A percentile compares a stretch with the other conserved stretches of the same genome.
These are phyloP conservation scores for Ochotona curzoniae DNA, from an alignment of 2,113 vertebrate genomes.

Conservation along the genomic window DNA sequence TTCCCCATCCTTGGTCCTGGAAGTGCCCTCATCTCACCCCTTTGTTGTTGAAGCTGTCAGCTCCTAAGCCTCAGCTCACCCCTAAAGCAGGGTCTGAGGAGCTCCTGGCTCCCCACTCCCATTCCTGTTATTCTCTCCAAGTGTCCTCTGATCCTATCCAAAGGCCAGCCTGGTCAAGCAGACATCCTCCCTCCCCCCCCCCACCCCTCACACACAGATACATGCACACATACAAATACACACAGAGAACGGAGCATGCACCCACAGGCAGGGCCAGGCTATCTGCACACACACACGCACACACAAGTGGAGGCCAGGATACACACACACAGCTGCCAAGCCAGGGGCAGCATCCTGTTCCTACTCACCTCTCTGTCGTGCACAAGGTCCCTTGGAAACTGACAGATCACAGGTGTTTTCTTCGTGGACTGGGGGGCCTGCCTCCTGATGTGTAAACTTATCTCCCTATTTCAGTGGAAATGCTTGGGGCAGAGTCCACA, in stretches of 20 bases:
- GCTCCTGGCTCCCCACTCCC: not conserved
- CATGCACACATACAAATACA: not conserved
- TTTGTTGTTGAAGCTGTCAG: not conserved
- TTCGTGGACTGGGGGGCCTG: not conserved
- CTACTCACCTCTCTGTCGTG: constrained; percentile 56
- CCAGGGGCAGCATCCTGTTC: too few relatives aligned
- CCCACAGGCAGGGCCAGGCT: not conserved
- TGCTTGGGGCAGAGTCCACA: constrained; percentile 73
- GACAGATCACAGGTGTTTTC: accelerated
- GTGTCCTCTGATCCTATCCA: too few relatives aligned
- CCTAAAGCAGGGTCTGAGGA: not conserved
- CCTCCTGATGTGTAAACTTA: not conserved
- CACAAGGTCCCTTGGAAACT: not conserved
- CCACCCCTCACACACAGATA: not conserved
- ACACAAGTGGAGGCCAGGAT: not conserved
- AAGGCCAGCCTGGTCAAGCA: not conserved
- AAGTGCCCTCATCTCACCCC: too few relatives aligned
- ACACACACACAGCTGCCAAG: not conserved
- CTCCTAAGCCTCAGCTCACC: not conserved
- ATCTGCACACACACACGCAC: accelerated
- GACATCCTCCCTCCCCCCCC: too few relatives aligned
- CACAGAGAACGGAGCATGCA: accelerated
- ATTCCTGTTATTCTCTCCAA: not conserved
- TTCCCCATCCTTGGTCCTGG: too few relatives aligned
- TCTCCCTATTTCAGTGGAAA: not conserved